Evolutionary conservation across 2,888 invertebrate species (phyloP), one percentile per base, ranked within the genome.

Genomic region (Sussaba pulchella): DNA sequence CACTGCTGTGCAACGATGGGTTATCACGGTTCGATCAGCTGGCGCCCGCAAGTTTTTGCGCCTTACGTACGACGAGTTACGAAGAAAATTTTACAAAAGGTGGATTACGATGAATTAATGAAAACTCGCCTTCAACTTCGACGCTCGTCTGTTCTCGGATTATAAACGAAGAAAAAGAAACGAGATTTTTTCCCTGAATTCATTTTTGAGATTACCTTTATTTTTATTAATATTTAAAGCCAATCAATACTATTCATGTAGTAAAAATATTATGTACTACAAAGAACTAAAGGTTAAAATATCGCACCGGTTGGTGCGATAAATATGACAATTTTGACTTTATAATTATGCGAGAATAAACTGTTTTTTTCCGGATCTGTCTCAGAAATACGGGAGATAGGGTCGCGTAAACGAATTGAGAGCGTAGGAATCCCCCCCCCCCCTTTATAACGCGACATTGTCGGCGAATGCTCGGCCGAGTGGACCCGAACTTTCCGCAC

Each of bases 381-480:
- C n/a, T n/a, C n/a, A n/a, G n/a, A 81, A 80, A 84, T 83, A 82
- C 78, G 82, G 83, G 83, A 82, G 79, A 79, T 54, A 82, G 78
- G 78, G 67, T 78, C 78, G 83, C 70, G 84, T 83, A 84, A 84
- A 82, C 79, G 84, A 84, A 85, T 85, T 72, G 77, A 83, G 84
- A 85, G 83, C 78, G 85, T 52, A 71, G 47, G 70, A 74, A 57
- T 1, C n/a, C 43, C 43, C 43, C 43, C 36, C 57, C 9, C 57
- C 17, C 9, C 3, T n/a, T n/a, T 26, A 24, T 36, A 57, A 31
- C 57, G 66, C 66, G 70, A 72, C 57, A 43, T 69, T 77, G 73
- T 69, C 64, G 52, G 59, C 39, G 59, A 73, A 70, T 70, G 47
- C 50, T 73, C 73, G 63, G 47, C 21, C 64, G 76, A 78, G 61